Evolutionary conservation across 2,888 invertebrate genomes (phyloP).

Genomic region (Augiades crinisus): DNA sequence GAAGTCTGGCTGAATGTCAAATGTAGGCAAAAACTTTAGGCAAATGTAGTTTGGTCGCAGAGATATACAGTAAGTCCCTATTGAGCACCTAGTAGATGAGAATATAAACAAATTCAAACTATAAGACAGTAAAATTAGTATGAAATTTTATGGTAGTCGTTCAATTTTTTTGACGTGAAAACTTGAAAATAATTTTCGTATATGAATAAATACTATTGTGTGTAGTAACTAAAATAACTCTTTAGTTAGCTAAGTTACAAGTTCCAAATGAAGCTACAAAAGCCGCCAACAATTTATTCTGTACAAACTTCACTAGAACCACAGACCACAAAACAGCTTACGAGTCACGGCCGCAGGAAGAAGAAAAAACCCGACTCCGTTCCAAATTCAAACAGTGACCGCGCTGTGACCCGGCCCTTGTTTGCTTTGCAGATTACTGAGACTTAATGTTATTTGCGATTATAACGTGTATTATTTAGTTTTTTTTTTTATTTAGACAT

Average conservation of each 20-base stretch:
- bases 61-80: no score
- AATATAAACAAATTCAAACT: no score
- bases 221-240: not conserved
- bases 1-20: no score
- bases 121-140: not conserved
- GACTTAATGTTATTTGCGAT: conserved; percentile 9
- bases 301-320: conserved; percentile 24
- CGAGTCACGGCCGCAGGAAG: conserved; percentile 18
- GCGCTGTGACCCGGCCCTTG: conserved; percentile 44
- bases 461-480: no score
- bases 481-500: not conserved
- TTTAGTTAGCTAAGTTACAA: conserved; percentile 6
- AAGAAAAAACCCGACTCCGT: conserved; percentile 19
- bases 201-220: not conserved
- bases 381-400: conserved; percentile 25
- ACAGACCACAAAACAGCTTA: conserved; percentile 24
- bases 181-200: not conserved
- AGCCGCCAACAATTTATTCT: conserved; percentile 20
- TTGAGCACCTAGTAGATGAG: no score
- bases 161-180: no score
- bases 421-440: conserved; percentile 56
- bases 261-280: conserved; percentile 22
- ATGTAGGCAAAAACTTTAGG: no score
- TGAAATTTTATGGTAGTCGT: not conserved
- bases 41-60: no score